Conservation (phyloP, 1,140 invertebrate species). For the Dreissena rostriformis region DNA sequence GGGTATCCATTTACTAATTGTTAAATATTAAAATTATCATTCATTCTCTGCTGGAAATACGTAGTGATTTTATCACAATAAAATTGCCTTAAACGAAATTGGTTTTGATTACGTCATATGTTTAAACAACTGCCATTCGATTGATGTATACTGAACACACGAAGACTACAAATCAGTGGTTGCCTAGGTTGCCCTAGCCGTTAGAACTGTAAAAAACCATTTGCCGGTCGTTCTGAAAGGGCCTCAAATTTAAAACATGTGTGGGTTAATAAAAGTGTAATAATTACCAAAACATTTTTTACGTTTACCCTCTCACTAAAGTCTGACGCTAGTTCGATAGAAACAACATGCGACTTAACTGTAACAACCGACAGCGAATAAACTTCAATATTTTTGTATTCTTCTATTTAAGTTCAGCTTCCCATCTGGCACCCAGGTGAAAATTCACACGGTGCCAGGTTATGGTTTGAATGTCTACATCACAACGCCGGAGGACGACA, state of each 20-base stretch:
- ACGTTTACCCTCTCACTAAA: neutral
- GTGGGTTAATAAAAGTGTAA: neutral
- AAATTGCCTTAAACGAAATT: too few relatives aligned
- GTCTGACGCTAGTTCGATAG: neutral
- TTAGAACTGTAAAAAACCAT: neutral
- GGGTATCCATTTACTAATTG: too few relatives aligned
- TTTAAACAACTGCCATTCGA: neutral
- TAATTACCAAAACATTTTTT: neutral
- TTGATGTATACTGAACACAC: neutral
- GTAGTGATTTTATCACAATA: too few relatives aligned
- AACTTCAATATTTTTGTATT: neutral
- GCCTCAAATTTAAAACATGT: neutral
- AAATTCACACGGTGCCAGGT: neutral
- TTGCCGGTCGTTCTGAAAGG: too few relatives aligned
- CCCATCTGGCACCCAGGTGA: conserved; percentile 1
- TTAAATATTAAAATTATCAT: too few relatives aligned
- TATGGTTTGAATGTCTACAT: neutral
- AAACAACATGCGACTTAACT: neutral
- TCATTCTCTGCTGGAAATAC: too few relatives aligned
- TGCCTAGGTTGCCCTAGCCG: neutral
- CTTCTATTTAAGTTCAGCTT: neutral
- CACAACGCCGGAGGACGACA: neutral
- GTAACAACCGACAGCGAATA: neutral
- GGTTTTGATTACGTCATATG: too few relatives aligned
- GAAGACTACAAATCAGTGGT: neutral